Evolutionary conservation across 2,113 vertebrate genomes (phyloP), one percentile per base, ranked within the genome.

Genomic region (Spizaetus ornatus): DNA sequence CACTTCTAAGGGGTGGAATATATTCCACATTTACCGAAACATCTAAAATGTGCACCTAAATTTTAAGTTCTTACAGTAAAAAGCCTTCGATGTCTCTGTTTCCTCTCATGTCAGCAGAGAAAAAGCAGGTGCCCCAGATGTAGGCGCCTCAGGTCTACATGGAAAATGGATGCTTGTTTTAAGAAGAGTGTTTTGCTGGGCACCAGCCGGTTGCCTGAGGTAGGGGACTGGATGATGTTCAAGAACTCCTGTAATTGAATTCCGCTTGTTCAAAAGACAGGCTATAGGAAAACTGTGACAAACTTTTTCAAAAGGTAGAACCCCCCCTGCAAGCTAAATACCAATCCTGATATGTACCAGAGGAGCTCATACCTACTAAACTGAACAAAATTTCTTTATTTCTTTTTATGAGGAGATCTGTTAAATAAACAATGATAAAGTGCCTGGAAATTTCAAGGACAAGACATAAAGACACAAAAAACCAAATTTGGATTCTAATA

Each of bases 171-270:
- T 77, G 40, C 70, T 58, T 56, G 45, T 79, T 96, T 88, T 59
- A 42, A 82, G 58, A 71, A 73, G 36, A 36, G 6, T 36, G 7
- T 70, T 93, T 87, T 0, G 0, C 43, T 63, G 62, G 86, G 69
- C 59, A 95, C 59, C 55, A 83, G 86, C 14, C 0, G 1, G 27
- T 62, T 94, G 93, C 93, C 85, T 69, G 45, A 65, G 66, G 84
- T 79, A 52, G 36, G 73, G 23, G 19, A 69, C 70, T 69, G 71
- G 70, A 80, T 91, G 90, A 32, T 4, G 9, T 90, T 85, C 52
- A 93, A 82, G 40, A 85, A 29, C 40, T 82, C 71, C 73, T 77
- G 66, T 73, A 89, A 85, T n/a, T 80, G 87, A 96, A 90, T 93
- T 96, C n/a, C 82, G 16, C 36, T 73, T 88, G 45, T 77, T 79